phyloP scores from a whole-genome alignment of 2,888 invertebrate species.

The Altica lythri region DNA sequence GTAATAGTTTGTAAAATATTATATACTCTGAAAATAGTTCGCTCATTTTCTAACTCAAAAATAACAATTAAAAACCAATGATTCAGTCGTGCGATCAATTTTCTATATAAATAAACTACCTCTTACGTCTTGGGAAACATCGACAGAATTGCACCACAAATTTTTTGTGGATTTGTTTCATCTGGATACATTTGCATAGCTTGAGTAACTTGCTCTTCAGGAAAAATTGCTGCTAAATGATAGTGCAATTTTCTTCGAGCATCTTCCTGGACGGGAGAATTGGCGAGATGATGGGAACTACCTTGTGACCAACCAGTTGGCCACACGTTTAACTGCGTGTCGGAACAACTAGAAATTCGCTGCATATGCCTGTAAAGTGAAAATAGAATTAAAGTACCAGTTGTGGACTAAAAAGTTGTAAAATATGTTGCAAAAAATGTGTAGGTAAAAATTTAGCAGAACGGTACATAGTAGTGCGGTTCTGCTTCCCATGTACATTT shows the following conservation, averaged over 20 bases:
- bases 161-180: slow-evolving; percentile 86
- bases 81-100: no score
- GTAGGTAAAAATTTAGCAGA: no score
- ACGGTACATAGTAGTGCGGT: no score
- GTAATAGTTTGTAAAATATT: no score
- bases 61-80: no score
- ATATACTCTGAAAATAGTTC: no score
- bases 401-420: no score
- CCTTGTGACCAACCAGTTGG: slow-evolving; percentile 56
- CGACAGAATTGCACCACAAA: slow-evolving; percentile 83
- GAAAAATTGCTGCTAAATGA: slow-evolving; percentile 90
- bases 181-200: slow-evolving; percentile 89
- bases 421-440: no score
- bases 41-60: no score
- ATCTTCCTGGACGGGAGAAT: slow-evolving; percentile 61
- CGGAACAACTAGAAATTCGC: slow-evolving; percentile 62
- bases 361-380: slow-evolving; percentile 56
- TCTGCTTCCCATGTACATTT: no score
- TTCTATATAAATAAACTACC: no score
- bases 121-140: slow-evolving; percentile 67
- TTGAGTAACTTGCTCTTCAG: slow-evolving; percentile 84
- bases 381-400: background rate
- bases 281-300: slow-evolving; percentile 44
- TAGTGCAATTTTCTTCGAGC: slow-evolving; percentile 79
- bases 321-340: slow-evolving; percentile 67